Evolutionary conservation across 2,113 vertebrate genomes (phyloP).

Genomic region (Parus major): DNA sequence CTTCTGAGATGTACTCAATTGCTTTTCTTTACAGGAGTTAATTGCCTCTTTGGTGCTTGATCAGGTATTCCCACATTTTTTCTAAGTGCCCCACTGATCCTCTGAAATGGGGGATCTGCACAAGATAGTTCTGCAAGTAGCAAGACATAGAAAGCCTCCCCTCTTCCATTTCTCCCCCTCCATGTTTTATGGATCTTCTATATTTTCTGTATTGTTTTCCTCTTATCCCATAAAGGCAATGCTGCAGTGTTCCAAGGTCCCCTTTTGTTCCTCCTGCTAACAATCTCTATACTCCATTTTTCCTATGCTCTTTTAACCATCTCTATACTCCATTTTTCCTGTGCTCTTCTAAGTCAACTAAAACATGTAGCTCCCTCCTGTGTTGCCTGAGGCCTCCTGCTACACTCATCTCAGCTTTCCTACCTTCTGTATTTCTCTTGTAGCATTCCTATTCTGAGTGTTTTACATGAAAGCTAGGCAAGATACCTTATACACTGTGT

Average conservation of each 20-base stretch:
- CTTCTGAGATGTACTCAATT: not conserved
- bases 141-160: not conserved
- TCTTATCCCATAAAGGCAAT: not conserved
- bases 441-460: not conserved
- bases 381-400: not conserved
- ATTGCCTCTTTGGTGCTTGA: not conserved
- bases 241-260: not conserved
- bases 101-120: not conserved
- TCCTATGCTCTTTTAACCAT: not conserved
- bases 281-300: not conserved
- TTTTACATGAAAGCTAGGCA: not conserved
- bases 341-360: not conserved
- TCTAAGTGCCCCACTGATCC: not conserved
- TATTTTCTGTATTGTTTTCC: not conserved
- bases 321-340: not conserved
- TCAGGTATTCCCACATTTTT: not conserved
- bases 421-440: not conserved
- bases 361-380: not conserved
- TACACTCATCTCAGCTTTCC: not conserved
- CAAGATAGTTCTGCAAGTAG: fast-evolving
- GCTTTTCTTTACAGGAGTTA: not conserved
- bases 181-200: not conserved
- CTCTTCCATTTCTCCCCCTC: not conserved
- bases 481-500: not conserved
- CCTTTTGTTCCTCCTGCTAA: not conserved